Evolutionary conservation across 23 tunicate genomes (phyloP).

Genomic region (Halocynthia aurantium): DNA sequence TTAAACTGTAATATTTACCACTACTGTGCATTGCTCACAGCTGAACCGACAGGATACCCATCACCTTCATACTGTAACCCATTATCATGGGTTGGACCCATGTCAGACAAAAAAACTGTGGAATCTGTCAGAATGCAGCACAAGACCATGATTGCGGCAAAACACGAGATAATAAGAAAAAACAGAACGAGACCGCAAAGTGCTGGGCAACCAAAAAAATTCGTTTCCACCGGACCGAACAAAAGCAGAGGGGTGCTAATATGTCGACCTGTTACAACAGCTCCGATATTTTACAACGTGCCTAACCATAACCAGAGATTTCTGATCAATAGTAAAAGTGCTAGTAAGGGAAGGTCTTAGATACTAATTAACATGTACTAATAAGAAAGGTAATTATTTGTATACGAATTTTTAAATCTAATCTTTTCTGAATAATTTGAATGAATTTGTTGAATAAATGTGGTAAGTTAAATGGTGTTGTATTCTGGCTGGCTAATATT

Average conservation of each 20-base stretch:
- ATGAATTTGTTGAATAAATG: too few relatives aligned
- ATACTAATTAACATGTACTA: too few relatives aligned
- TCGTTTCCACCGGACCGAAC: constrained; percentile 7
- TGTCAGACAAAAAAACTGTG: background rate
- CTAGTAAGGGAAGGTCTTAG: too few relatives aligned
- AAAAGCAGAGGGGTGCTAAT: constrained; percentile 13
- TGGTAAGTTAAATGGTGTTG: too few relatives aligned
- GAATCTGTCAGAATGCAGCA: constrained; percentile 16
- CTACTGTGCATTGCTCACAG: background rate
- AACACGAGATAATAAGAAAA: constrained; percentile 1
- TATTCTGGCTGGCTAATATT: too few relatives aligned
- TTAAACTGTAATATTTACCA: too few relatives aligned
- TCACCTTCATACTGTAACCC: constrained; percentile 17
- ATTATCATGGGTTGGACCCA: constrained; percentile 14
- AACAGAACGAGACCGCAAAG: background rate
- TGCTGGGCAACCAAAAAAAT: constrained; percentile 1
- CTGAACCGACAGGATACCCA: background rate
- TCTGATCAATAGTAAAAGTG: too few relatives aligned
- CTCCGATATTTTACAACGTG: constrained; percentile 9
- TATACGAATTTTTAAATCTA: too few relatives aligned
- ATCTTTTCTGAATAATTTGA: too few relatives aligned
- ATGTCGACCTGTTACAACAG: constrained; percentile 11
- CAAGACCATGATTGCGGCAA: constrained; percentile 11
- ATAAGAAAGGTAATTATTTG: too few relatives aligned
- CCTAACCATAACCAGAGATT: background rate